Percentiles rank a stretch among this genome's conserved stretches.
These are phyloP conservation scores for Pagrus major DNA, from an alignment of 2,113 vertebrate genomes.

Conservation along the genomic window DNA sequence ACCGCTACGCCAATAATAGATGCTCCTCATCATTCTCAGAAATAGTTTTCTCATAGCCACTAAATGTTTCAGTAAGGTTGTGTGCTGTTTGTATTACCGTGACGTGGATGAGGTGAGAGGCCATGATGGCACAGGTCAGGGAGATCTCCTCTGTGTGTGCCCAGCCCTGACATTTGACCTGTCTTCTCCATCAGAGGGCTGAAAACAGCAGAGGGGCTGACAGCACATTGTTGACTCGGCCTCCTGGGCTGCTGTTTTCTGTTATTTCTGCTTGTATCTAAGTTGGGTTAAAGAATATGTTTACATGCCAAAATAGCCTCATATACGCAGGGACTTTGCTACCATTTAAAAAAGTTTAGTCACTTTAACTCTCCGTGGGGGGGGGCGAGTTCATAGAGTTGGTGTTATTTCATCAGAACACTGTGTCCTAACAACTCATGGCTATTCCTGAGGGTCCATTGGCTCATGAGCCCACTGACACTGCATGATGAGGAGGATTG, in stretches of 20 bases:
- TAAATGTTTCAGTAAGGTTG: conserved; percentile 67
- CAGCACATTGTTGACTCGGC: conserved; percentile 39
- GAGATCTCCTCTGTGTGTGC: conserved; percentile 60
- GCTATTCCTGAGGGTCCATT: conserved; percentile 46
- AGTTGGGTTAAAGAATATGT: conserved; percentile 10
- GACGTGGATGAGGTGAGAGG: conserved; percentile 70
- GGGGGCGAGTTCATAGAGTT: conserved; percentile 28
- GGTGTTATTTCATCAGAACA: conserved; percentile 51
- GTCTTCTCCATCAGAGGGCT: conserved; percentile 48
- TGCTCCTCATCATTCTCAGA: conserved; percentile 72
- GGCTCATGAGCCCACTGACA: conserved; percentile 51
- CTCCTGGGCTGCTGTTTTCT: conserved; percentile 19
- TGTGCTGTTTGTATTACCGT: conserved; percentile 61
- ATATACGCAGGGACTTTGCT: background rate
- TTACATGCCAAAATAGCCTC: background rate
- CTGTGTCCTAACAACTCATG: conserved; percentile 34
- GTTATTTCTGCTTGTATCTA: conserved; percentile 5
- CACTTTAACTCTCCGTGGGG: background rate
- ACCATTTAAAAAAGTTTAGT: background rate
- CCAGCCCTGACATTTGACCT: conserved; percentile 58
- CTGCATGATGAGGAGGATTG: conserved; percentile 47
- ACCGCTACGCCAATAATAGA: conserved; percentile 74
- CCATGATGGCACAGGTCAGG: conserved; percentile 67
- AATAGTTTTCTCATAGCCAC: conserved; percentile 72
- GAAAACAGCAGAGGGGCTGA: conserved; percentile 43